phyloP scores from a whole-genome alignment of 2,797 vertebrate species.

The Tragopan temminckii region DNA sequence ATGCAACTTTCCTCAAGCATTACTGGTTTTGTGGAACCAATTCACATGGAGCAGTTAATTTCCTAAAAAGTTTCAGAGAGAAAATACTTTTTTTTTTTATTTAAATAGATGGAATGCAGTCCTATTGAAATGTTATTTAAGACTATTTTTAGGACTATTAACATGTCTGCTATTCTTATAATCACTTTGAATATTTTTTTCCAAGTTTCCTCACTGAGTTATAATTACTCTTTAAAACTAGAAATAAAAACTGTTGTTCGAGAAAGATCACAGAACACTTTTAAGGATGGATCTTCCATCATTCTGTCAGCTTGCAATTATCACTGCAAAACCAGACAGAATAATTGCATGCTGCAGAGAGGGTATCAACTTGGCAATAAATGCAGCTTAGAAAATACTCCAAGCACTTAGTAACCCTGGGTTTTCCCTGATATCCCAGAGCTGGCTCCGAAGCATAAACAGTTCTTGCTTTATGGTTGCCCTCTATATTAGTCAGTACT shows the following conservation, averaged over 20 bases:
- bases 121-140: background rate
- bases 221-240: background rate
- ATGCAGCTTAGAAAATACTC: background rate
- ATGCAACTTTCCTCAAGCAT: background rate
- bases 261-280: background rate
- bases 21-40: background rate
- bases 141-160: background rate
- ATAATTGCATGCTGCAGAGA: background rate
- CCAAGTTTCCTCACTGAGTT: background rate
- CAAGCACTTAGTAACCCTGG: background rate
- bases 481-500: background rate
- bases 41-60: background rate
- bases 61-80: background rate
- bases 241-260: background rate
- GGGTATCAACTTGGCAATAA: background rate
- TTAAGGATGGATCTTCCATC: background rate
- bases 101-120: background rate
- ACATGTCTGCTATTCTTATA: background rate
- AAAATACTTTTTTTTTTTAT: background rate
- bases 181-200: background rate
- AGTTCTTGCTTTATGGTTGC: background rate
- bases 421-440: background rate
- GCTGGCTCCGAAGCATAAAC: background rate
- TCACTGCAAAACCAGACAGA: background rate
- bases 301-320: background rate